Evolutionary conservation across 2,797 vertebrate species (phyloP).

Genomic region (Gymnothorax reevesii): DNA sequence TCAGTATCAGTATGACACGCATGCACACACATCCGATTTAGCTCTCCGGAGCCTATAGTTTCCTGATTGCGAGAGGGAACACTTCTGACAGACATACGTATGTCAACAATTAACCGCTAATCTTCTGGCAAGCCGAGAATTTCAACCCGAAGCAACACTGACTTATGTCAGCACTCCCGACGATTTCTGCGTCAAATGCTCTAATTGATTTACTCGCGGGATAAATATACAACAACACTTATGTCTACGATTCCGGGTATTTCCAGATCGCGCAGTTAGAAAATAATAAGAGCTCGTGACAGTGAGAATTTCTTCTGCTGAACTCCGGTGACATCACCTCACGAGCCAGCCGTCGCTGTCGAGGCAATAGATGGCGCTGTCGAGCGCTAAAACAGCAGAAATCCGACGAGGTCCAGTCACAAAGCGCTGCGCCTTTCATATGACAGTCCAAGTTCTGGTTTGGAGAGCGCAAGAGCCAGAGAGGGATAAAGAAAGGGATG

Average conservation of each 20-base stretch:
- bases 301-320: not conserved
- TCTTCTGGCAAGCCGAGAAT: not conserved
- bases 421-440: constrained; percentile 30
- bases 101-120: not conserved
- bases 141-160: not conserved
- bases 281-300: not conserved
- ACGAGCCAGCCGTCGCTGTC: constrained; percentile 31
- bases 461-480: constrained; percentile 38
- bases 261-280: not conserved
- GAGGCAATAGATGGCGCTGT: constrained; percentile 52
- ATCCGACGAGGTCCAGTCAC: constrained; percentile 19
- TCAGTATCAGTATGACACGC: not conserved
- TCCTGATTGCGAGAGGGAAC: not conserved
- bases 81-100: not conserved
- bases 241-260: not conserved
- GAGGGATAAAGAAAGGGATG: constrained; percentile 39
- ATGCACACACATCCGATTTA: not conserved
- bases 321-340: constrained; percentile 39
- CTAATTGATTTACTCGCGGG: not conserved
- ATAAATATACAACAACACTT: not conserved
- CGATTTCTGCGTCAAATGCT: not conserved
- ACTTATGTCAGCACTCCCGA: not conserved
- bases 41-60: not conserved
- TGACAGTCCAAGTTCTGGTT: constrained; percentile 11
- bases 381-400: constrained; percentile 28